Evolutionary conservation across 2,888 invertebrate species (phyloP), one percentile per base, ranked within the genome.

Genomic region (Crioceris asparagi): DNA sequence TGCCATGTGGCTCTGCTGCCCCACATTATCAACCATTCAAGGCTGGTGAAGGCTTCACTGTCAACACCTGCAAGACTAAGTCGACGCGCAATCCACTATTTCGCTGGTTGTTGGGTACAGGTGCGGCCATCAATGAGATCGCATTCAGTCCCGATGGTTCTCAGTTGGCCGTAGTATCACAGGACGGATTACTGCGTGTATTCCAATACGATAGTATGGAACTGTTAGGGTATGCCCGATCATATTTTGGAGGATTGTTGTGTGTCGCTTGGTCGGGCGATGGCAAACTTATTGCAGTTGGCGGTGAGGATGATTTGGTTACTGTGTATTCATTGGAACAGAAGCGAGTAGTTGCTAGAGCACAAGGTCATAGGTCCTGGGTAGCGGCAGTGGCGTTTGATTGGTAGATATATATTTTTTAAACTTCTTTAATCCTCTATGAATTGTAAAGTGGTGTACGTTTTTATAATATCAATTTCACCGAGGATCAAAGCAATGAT

Each of bases 191-290:
- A 62, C 71, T 98, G 25, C 70, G 97, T 45, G 88, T 98, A 39
- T 97, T 96, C 69, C 90, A 94, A 60, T 98, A 94, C 64, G 88
- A 94, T 60, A 87, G 86, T 18, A 94, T 96, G 93, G 97, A 98
- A 64, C 71, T 96, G 44, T 72, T 93, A 36, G 94, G 96, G 11
- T 74, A 83, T 40, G 94, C 94, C 46, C 75, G 93, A 46, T 96
- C 96, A 52, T 98, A 97, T 66, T 98, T 98, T 65, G 98, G 98
- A 33, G 97, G 97, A 23, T 81, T 98, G 55, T 68, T 97, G 29
- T 97, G 97, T 65, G 93, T 96, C 3, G 87, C 92, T 57, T 98
- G 98, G 98, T 92, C 96, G 7, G 94, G 94, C 0, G 96, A 98
- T 64, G 85, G 88, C 25, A 83, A 85, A 56, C 88, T 93, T 56